Percentiles rank a stretch among this genome's conserved stretches.
Conservation (phyloP, 2,113 vertebrate species). For the Cairina moschata region DNA sequence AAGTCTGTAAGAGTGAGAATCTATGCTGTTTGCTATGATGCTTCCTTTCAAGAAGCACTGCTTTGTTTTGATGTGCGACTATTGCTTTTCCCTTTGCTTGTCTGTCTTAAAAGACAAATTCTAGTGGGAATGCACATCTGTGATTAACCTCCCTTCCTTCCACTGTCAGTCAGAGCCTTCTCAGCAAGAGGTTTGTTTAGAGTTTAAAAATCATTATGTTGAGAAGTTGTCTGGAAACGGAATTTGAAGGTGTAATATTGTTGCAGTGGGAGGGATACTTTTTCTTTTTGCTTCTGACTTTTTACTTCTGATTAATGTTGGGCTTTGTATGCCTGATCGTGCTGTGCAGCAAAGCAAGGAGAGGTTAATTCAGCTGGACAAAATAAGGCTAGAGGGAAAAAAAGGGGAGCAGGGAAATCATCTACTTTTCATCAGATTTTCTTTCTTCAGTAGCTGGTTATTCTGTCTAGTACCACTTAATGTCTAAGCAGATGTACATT, state of each 20-base stretch:
- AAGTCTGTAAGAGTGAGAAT: not conserved
- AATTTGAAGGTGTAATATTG: not conserved
- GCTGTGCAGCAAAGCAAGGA: not conserved
- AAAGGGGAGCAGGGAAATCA: not conserved
- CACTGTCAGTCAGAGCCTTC: not conserved
- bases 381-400: not conserved
- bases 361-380: not conserved
- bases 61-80: constrained; percentile 22
- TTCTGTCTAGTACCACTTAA: rapidly evolving
- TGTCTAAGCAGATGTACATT: not conserved
- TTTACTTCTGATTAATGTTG: not conserved
- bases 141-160: not conserved
- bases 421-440: not conserved
- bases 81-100: constrained; percentile 21
- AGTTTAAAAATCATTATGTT: not conserved
- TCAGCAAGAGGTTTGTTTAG: not conserved
- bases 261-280: not conserved
- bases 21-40: not conserved
- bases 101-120: not conserved
- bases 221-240: not conserved
- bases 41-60: constrained; percentile 2
- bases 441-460: rapidly evolving
- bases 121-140: not conserved
- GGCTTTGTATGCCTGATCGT: not conserved
- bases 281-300: not conserved